Evolutionary conservation across 2,888 invertebrate species (phyloP), one percentile per base, ranked within the genome.

Genomic region (Atethmia centrago): DNA sequence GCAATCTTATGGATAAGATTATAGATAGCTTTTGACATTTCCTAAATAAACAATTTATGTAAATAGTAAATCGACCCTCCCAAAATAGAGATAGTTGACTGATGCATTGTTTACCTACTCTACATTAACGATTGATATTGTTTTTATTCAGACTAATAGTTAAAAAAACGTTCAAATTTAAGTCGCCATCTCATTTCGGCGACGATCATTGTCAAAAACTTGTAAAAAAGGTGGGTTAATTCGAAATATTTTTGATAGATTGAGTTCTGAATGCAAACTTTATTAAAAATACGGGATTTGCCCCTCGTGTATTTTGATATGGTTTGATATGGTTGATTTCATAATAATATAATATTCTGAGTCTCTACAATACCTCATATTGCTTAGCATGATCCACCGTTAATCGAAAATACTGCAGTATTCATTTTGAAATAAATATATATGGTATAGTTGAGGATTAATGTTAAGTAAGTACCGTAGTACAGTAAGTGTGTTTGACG

Each of bases 31-130:
- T 53, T 56, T 14, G 40, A 63, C 73, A 80, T 55, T 70, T 74
- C 81, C 68, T 71, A 77, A 80, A 71, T 71, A 83, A 77, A 77
- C 42, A 84, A 45, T 47, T 28, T 51, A 36, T 59, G 53, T 66
- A 64, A 76, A 63, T 31, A 28, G 40, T 40, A 40, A 40, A 40
- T 40, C 40, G 9, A 8, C 40, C 8, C 40, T 40, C 40, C 40
- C 9, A 64, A 66, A 69, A 45, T 56, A 61, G 64, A 65, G 14
- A 28, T 16, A 45, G 47, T 25, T 42, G 8, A 19, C 49, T 19
- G 25, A 28, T 55, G 5, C 7, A 16, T 56, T 28, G 12, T 42
- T 65, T 73, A n/a, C n/a, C n/a, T n/a, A 19, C 69, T 16, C 5
- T 21, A 45, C 5, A 25, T 55, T 31, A 25, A 21, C 0, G 42